Conservation (phyloP, 2,797 vertebrate species). For the Pempheris klunzingeri region DNA sequence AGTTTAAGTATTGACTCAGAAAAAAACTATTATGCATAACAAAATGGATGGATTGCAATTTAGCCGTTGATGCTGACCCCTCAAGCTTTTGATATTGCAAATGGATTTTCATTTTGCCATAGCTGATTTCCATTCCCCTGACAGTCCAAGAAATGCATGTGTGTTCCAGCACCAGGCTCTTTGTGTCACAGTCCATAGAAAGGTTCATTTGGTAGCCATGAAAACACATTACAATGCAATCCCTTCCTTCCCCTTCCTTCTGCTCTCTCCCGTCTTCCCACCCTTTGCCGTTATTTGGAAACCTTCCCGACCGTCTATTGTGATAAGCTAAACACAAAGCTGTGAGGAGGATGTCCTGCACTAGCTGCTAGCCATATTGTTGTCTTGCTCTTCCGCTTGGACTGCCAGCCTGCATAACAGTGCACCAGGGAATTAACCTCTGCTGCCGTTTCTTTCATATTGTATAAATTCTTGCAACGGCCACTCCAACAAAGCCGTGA, state of each 20-base stretch:
- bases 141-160: slow-evolving; percentile 31
- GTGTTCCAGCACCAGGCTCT: slow-evolving; percentile 33
- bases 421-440: slow-evolving; percentile 72
- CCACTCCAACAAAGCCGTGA: slow-evolving; percentile 35
- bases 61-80: slow-evolving; percentile 47
- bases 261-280: slow-evolving; percentile 56
- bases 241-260: slow-evolving; percentile 44
- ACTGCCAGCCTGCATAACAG: slow-evolving; percentile 65
- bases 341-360: slow-evolving; percentile 64
- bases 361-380: slow-evolving; percentile 71
- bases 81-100: slow-evolving; percentile 64
- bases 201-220: slow-evolving; percentile 59
- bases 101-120: slow-evolving; percentile 46
- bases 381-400: slow-evolving; percentile 58
- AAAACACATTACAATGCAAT: slow-evolving; percentile 66
- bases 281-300: slow-evolving; percentile 72
- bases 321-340: slow-evolving; percentile 74
- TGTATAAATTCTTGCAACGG: slow-evolving; percentile 32
- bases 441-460: slow-evolving; percentile 52
- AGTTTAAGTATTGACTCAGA: slow-evolving; percentile 53
- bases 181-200: slow-evolving; percentile 56
- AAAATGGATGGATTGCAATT: slow-evolving; percentile 50
- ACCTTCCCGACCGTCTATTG: slow-evolving; percentile 69
- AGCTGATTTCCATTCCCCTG: slow-evolving; percentile 50
- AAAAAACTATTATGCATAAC: slow-evolving; percentile 49